A percentile compares a stretch with the other conserved stretches of the same genome.
These are phyloP conservation scores for Misgurnus mizolepis DNA, from an alignment of 2,113 vertebrate species.

Conservation along the genomic window DNA sequence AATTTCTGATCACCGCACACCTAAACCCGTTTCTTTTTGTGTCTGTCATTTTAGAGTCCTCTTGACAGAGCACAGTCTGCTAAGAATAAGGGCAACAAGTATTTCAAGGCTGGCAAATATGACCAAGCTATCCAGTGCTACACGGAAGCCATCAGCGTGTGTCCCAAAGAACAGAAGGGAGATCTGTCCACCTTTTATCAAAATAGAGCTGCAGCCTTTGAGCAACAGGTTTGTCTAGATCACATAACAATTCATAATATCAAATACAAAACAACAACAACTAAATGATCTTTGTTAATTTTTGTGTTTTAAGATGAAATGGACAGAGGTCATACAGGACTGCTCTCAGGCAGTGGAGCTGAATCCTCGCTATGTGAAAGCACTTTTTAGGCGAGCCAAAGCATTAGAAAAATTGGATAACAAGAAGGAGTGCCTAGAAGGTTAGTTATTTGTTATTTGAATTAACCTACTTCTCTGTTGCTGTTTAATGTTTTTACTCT, in stretches of 20 bases:
- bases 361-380: conserved; percentile 96
- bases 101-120: conserved; percentile 95
- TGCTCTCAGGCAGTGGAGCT: conserved; percentile 92
- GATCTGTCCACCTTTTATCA: conserved; percentile 98
- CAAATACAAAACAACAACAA: background rate
- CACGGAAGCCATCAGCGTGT: conserved; percentile 92
- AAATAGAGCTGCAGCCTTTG: conserved; percentile 96
- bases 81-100: conserved; percentile 99
- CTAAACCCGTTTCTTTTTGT: background rate
- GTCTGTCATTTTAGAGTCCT: conserved; percentile 78
- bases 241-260: background rate
- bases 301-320: conserved; percentile 84
- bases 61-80: conserved; percentile 92
- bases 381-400: conserved; percentile 95
- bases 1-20: too few relatives aligned
- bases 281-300: background rate
- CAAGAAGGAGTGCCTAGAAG: conserved; percentile 97
- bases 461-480: background rate
- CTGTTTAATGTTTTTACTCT: background rate
- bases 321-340: conserved; percentile 93
- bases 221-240: conserved; percentile 84
- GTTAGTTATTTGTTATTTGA: conserved; percentile 66
- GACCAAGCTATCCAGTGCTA: conserved; percentile 98
- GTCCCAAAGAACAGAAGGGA: conserved; percentile 87
- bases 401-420: conserved; percentile 95